phyloP scores from a whole-genome alignment of 2,888 invertebrate species.

The Crematogaster levior region DNA sequence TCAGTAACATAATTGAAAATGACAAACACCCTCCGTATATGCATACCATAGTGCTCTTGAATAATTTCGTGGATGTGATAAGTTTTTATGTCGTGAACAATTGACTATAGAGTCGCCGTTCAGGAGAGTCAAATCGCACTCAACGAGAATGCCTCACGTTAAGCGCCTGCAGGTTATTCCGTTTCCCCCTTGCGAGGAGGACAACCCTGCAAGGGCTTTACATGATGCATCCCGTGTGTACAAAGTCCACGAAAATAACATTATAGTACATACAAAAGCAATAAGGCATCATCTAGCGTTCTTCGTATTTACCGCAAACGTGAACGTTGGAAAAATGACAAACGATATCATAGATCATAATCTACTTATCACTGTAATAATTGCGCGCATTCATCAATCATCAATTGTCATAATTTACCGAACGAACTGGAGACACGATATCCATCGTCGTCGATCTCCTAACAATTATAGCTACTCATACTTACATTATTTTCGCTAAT shows the following conservation, averaged over 20 bases:
- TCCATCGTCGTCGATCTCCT: not conserved
- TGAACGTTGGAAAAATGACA: conserved; percentile 6
- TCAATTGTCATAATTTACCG: conserved; percentile 11
- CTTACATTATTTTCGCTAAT: not conserved
- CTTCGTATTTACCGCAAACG: not conserved
- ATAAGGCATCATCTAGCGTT: conserved; percentile 65
- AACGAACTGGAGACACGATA: not conserved
- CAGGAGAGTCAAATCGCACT: conserved; percentile 66
- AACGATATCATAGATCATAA: conserved; percentile 29
- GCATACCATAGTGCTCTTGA: conserved; percentile 55
- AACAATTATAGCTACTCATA: not conserved
- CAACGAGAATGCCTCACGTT: conserved; percentile 18
- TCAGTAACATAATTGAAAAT: conserved; percentile 45
- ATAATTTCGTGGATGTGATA: conserved; percentile 70
- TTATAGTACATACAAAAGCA: conserved; percentile 75
- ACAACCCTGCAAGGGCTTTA: not conserved
- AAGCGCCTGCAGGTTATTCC: not conserved
- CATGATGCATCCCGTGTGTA: not conserved
- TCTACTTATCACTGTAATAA: conserved; percentile 10
- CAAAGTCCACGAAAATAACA: conserved; percentile 56
- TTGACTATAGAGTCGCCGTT: conserved; percentile 77
- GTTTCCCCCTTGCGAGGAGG: not conserved
- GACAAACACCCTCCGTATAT: conserved; percentile 48
- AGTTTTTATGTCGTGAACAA: conserved; percentile 66
- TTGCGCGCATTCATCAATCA: conserved; percentile 24